Base-by-base conservation (phyloP, 2,797 vertebrate genomes). In the Danio jaintianensis region DNA sequence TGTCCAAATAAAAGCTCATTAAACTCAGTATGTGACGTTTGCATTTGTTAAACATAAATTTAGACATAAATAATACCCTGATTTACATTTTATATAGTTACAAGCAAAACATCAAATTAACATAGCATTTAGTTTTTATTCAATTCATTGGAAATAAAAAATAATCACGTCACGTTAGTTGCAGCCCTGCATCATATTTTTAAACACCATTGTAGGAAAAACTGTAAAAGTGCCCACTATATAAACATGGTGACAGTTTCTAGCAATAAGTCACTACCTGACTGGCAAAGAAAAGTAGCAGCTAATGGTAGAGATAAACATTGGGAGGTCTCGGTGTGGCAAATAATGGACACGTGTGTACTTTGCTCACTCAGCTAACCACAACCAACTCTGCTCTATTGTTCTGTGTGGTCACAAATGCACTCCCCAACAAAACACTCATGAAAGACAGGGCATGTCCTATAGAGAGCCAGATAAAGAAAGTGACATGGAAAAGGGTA, bases 301-400 rank as follows among this genome's bases (percentile, higher is more conserved):
- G 9, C 64, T 22, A 42, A 73, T 68, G 15, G 18, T n/a, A 43
- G 18, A 22, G 43, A 29, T n/a, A 38, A 52, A 76, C 53, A 47
- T 20, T 48, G 53, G 48, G 55, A 77, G 73, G 70, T 68, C 56
- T 78, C 61, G 16, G 47, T 63, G 45, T 12, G 12, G 56, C 63
- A 80, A 50, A 78, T 59, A 78, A 78, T 53, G 70, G 63, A 67
- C 42, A 56, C 3, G 58, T 77, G 73, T 80, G 69, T 78, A 74
- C 47, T 70, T 48, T 80, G 22, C 63, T 83, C 3, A 64, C 56
- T 83, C 75, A 70, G 79, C 80, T 82, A 68, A 74, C 59, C 47
- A 42, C 78, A 75, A 82, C 59, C 66, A 80, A 63, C 52, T 48
- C 29, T 38, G 29, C 15, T 70, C 71, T 68, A 81, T 83, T 83